Evolutionary conservation across 53 echinoderm and acorn worm genomes (phyloP), one percentile per base, ranked within the genome.

Genomic region (Pentamera pediparva): DNA sequence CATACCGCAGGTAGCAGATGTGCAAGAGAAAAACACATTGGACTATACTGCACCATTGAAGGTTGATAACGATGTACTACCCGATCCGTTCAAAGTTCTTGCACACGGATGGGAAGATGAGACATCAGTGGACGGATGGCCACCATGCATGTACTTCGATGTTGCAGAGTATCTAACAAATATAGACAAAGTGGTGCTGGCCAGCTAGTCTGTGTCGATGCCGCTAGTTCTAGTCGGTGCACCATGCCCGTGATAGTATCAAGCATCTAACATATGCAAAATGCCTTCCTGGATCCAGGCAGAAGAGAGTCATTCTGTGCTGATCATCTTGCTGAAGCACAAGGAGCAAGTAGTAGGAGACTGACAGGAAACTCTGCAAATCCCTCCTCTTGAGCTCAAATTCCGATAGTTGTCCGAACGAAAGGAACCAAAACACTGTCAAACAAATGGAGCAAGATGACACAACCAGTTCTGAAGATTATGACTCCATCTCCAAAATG

Each of bases 251-350:
- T 80, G 17, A 37, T 34, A 20, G 81, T 80, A 35, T 25, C 49
- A 1, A 26, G 65, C n/a, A n/a, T n/a, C n/a, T n/a, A n/a, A n/a
- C n/a, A n/a, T n/a, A n/a, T n/a, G n/a, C n/a, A n/a, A n/a, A 65
- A 81, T 10, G 86, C 80, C 0, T 85, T 75, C 52, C 48, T 80
- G 18, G 86, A 85, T 43, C 74, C 69, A 1, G 80, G 86, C 21
- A 80, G 80, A 28, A 81, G 76, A 31, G 76, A 62, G 15, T 62
- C 69, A 5, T 85, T 85, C 60, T 75, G 75, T 36, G 59, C 84
- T 10, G 63, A 78, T 30, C 29, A 50, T 20, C 56, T 84, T 11
- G 55, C 52, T n/a, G 30, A 78, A 5, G 30, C 69, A 59, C 60
- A 72, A 6, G 64, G 61, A 13, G 61, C 54, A 20, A 59, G 59